These are phyloP conservation scores for Erannis defoliaria DNA, from an alignment of 2,888 invertebrate species.

Conservation along the genomic window DNA sequence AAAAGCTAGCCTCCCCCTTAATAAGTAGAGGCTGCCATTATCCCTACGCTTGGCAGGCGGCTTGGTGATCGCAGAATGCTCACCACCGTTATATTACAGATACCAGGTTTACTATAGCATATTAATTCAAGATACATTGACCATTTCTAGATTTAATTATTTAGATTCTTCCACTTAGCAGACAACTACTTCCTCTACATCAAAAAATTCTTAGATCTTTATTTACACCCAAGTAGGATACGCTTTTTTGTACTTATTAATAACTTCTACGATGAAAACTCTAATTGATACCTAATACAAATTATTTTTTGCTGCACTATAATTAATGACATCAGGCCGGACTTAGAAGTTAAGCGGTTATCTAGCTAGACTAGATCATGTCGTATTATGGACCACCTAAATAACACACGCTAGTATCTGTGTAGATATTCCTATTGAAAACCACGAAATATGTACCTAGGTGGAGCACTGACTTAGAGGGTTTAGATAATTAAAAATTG, in stretches of 20 bases:
- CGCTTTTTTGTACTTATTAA: conserved; percentile 11
- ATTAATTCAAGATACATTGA: too few species aligned
- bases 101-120: too few species aligned
- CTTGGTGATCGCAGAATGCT: too few species aligned
- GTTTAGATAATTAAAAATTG: not conserved
- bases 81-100: too few species aligned
- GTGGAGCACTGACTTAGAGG: not conserved
- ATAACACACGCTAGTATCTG: conserved; percentile 23
- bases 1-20: too few species aligned
- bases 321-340: conserved; percentile 19
- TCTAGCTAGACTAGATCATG: conserved; percentile 7
- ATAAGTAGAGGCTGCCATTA: too few species aligned
- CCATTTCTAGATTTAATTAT: too few species aligned
- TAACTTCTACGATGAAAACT: not conserved
- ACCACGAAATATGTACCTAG: conserved; percentile 21
- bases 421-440: conserved; percentile 38
- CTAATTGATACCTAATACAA: conserved; percentile 14
- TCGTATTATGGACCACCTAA: conserved; percentile 33
- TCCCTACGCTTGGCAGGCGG: too few species aligned
- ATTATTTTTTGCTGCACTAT: conserved; percentile 11
- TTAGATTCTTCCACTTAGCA: too few species aligned
- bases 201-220: not conserved
- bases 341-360: conserved; percentile 9
- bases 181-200: not conserved
- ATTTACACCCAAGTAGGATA: conserved; percentile 2